phyloP scores from a whole-genome alignment of 2,888 invertebrate genomes.

The Cancer borealis region DNA sequence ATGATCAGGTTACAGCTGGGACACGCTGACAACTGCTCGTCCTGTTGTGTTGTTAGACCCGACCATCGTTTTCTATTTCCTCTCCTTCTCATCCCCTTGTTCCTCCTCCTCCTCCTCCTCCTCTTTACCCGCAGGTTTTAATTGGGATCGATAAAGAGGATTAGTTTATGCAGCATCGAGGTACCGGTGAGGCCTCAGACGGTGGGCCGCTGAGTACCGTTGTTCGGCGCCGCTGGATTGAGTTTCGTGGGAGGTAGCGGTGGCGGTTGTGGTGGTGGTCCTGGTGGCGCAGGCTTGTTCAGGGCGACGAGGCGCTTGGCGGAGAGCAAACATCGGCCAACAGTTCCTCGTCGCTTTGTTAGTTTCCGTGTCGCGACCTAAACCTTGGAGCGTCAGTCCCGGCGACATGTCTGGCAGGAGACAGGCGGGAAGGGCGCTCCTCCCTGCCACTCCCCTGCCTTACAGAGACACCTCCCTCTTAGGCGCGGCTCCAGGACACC shows the following conservation, averaged over 20 bases:
- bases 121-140: neutral
- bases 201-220: neutral
- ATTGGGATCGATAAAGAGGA: neutral
- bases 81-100: neutral
- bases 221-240: neutral
- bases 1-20: neutral
- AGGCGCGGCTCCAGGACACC: neutral
- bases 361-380: slow-evolving; percentile 34
- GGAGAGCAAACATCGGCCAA: slow-evolving; percentile 27
- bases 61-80: neutral
- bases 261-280: neutral
- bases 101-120: neutral
- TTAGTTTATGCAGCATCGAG: neutral
- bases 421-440: slow-evolving; percentile 22
- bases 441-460: slow-evolving; percentile 40
- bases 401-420: slow-evolving; percentile 28
- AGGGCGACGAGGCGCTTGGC: slow-evolving; percentile 3
- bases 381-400: neutral
- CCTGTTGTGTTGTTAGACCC: neutral
- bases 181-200: neutral
- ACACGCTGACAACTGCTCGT: slow-evolving; percentile 13
- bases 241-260: neutral
- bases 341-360: neutral
- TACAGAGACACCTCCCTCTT: neutral
- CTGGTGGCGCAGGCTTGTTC: neutral